phyloP scores from a whole-genome alignment of 1,140 invertebrate genomes.

The Apis florea region DNA sequence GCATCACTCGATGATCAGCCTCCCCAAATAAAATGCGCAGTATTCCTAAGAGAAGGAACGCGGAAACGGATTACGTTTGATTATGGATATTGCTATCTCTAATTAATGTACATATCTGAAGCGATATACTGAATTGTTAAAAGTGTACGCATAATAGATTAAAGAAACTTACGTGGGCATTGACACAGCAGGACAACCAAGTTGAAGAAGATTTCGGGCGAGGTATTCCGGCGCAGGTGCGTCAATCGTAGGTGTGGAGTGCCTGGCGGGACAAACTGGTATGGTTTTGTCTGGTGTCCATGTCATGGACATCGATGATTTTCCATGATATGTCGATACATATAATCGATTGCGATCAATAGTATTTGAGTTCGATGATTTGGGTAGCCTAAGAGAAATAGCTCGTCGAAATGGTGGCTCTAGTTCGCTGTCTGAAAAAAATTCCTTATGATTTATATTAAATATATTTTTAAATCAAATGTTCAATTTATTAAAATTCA shows the following conservation, averaged over 20 bases:
- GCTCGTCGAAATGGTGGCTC: conserved; percentile 65
- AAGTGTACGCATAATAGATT: neutral
- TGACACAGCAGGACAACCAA: conserved; percentile 74
- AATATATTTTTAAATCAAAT: no score
- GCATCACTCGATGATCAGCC: neutral
- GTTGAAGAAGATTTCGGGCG: conserved; percentile 73
- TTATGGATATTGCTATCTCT: neutral
- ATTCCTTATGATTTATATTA: no score
- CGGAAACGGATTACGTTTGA: neutral
- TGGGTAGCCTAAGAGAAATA: conserved; percentile 68
- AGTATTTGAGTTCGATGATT: conserved; percentile 34
- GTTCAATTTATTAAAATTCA: neutral
- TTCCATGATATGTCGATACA: conserved; percentile 33
- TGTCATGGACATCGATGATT: conserved; percentile 30
- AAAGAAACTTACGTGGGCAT: conserved; percentile 74
- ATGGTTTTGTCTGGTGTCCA: conserved; percentile 32
- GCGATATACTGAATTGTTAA: neutral
- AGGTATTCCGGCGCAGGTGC: conserved; percentile 74
- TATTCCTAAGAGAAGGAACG: neutral
- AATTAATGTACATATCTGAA: neutral
- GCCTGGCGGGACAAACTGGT: conserved; percentile 53
- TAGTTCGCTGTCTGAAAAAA: conserved; percentile 71
- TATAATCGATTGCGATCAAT: conserved; percentile 41
- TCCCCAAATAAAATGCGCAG: neutral
- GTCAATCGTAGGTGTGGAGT: conserved; percentile 61